Evolutionary conservation across 2,888 invertebrate species (phyloP), one percentile per base, ranked within the genome.

Genomic region (Chromoteleia sp.): DNA sequence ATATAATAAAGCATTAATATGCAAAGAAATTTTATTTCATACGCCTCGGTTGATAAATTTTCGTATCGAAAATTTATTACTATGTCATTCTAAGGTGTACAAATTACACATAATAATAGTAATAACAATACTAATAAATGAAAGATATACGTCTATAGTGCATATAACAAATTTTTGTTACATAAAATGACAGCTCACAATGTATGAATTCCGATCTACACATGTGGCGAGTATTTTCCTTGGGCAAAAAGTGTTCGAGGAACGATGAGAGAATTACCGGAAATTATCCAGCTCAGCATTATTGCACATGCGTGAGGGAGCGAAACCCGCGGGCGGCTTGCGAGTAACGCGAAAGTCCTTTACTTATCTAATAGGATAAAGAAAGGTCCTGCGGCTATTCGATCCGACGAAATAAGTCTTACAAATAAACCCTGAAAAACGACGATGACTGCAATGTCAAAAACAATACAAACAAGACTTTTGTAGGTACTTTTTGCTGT

Each of bases 311-410:
- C 71, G 71, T 71, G 71, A 71, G 71, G 71, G 65, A 78, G 65
- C 50, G 58, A 56, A 71, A 71, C 71, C 78, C 78, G 78, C 78
- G 58, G 78, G 77, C 77, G 33, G 68, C 59, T 63, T 70, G 56
- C 54, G 63, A 77, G 59, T 54, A 73, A 73, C 67, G 79, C 67
- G 73, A 73, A 79, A 79, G 71, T 79, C 74, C 79, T 74, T 74
- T 74, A 79, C 74, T 79, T 79, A 67, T 74, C 67, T 74, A 79
- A 79, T 79, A 59, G 74, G 74, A 79, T 79, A 74, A 79, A 79
- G 73, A 61, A 79, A 79, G 29, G 67, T 61, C 79, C 74, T 33
- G 59, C 61, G 74, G 79, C 74, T 52, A 63, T 74, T 74, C 61
- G 74, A 74, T 74, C 48, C 45, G 17, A 3, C 30, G 30, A 61